Percentiles rank a stretch among this genome's conserved stretches.
These are phyloP conservation scores for Cotesia typhae DNA, from an alignment of 1,140 invertebrate genomes.

Conservation along the genomic window DNA sequence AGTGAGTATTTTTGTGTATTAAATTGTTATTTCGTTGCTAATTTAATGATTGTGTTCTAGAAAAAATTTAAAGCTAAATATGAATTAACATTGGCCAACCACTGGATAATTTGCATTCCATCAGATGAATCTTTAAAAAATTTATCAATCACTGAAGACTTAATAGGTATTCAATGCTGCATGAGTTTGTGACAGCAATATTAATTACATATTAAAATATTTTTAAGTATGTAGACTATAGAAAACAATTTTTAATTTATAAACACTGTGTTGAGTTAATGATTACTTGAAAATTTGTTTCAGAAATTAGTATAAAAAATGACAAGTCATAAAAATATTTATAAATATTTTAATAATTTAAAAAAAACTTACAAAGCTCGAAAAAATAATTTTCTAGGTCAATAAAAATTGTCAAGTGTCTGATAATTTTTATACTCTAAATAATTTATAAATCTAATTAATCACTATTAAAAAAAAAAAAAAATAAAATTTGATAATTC, in stretches of 20 bases:
- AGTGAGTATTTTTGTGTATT: too few species aligned
- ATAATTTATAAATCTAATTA: too few species aligned
- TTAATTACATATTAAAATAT: background rate
- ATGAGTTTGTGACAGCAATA: background rate
- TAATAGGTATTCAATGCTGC: slow-evolving; percentile 39
- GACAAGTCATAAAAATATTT: too few species aligned
- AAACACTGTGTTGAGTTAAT: too few species aligned
- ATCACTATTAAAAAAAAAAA: background rate
- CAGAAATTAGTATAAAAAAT: too few species aligned
- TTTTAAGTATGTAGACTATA: background rate
- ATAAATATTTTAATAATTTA: too few species aligned
- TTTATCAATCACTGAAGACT: slow-evolving; percentile 42
- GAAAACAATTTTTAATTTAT: slow-evolving; percentile 14
- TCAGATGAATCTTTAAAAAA: slow-evolving; percentile 38
- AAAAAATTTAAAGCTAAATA: slow-evolving; percentile 45
- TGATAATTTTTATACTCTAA: too few species aligned
- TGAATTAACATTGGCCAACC: slow-evolving; percentile 43
- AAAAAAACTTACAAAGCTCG: too few species aligned
- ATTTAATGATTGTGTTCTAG: slow-evolving; percentile 34
- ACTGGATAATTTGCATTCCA: slow-evolving; percentile 48
- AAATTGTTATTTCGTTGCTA: too few species aligned
- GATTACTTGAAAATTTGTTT: too few species aligned
- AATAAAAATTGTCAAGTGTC: too few species aligned
- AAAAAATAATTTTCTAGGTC: too few species aligned
- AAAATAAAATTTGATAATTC: slow-evolving; percentile 27